Conservation (phyloP, 1,140 invertebrate genomes). For the Carposina sasakii region DNA sequence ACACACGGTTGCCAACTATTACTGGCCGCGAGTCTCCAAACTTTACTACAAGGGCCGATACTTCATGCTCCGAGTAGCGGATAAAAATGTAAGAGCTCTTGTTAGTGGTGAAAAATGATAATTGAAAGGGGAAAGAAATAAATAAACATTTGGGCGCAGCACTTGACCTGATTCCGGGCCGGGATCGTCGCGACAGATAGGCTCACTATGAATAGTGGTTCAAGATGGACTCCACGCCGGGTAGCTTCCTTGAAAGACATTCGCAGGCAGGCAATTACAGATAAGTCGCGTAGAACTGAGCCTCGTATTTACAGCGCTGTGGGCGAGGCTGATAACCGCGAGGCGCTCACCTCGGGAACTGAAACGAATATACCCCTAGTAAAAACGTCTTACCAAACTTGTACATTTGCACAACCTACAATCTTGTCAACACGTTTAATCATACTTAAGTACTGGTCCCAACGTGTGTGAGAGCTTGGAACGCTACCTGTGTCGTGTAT, state of each 20-base stretch:
- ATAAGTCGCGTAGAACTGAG: constrained; percentile 64
- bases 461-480: too few species aligned
- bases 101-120: too few species aligned
- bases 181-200: constrained; percentile 45
- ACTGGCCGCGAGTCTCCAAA: constrained; percentile 98
- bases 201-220: constrained; percentile 47
- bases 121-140: constrained; percentile 23
- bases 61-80: constrained; percentile 95
- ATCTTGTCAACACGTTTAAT: too few species aligned
- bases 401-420: too few species aligned
- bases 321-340: constrained; percentile 39
- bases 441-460: too few species aligned
- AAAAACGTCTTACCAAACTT: too few species aligned
- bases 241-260: constrained; percentile 64
- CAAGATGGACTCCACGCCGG: constrained; percentile 57
- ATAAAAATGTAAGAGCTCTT: constrained; percentile 87
- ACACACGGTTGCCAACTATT: constrained; percentile 98
- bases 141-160: constrained; percentile 38
- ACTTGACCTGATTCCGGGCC: constrained; percentile 53
- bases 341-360: constrained; percentile 4
- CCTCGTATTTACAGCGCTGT: constrained; percentile 58
- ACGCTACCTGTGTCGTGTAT: too few species aligned
- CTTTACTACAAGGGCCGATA: constrained; percentile 96
- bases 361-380: too few species aligned
- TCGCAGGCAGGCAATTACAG: constrained; percentile 67